Conservation (phyloP, 2,888 invertebrate species). For the Lasioglossum calceatum region DNA sequence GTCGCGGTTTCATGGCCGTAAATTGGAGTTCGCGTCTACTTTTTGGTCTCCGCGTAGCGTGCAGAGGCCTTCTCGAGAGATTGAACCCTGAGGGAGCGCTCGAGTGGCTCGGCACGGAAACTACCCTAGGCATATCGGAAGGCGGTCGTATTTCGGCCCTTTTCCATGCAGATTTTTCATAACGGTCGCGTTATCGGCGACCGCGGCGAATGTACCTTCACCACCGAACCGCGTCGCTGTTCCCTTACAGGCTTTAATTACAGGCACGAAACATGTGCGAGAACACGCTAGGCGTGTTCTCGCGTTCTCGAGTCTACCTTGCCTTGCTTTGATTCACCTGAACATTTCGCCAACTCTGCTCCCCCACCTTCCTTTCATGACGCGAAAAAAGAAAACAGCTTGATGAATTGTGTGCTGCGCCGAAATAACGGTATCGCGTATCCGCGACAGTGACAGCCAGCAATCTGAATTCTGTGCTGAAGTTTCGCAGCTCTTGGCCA, state of each 20-base stretch:
- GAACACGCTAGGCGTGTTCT: conserved; percentile 64
- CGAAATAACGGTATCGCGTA: conserved; percentile 9
- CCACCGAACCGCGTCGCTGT: conserved; percentile 13
- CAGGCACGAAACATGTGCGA: conserved; percentile 72
- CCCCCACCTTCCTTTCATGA: background rate
- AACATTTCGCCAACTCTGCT: background rate
- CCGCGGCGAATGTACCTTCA: conserved; percentile 28
- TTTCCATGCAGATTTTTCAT: conserved; percentile 60
- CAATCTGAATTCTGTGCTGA: background rate
- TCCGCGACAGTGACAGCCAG: background rate
- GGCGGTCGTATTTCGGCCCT: conserved; percentile 34
- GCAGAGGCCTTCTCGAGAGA: conserved; percentile 49
- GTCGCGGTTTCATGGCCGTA: conserved; percentile 14
- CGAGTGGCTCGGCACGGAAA: conserved; percentile 59
- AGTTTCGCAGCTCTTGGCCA: background rate
- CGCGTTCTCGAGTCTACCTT: conserved; percentile 30
- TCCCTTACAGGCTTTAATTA: conserved; percentile 73
- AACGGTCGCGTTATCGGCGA: conserved; percentile 57
- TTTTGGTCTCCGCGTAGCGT: conserved; percentile 44
- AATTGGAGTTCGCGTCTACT: conserved; percentile 5
- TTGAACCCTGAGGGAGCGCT: conserved; percentile 26
- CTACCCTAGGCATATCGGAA: conserved; percentile 26
- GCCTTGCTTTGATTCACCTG: background rate
- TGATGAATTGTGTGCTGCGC: background rate
- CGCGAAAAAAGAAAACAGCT: background rate